phyloP scores from a whole-genome alignment of 2,797 vertebrate genomes.

The Gambusia yucatana region DNA sequence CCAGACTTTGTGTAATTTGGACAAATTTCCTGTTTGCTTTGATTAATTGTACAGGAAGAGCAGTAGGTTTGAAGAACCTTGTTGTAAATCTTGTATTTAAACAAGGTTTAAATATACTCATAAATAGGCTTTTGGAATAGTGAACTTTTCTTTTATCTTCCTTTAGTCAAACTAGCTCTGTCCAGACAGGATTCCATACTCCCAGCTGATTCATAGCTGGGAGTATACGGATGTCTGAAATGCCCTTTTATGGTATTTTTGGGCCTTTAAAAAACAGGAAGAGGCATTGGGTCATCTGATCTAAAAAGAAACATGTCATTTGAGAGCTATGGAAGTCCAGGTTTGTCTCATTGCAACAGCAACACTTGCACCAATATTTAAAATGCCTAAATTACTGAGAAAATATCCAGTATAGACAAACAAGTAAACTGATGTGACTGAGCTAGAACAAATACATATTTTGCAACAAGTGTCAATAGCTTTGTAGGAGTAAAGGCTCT shows the following conservation, averaged over 20 bases:
- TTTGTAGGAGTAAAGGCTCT: too few relatives aligned
- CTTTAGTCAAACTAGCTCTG: slow-evolving; percentile 14
- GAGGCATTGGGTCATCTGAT: slow-evolving; percentile 74
- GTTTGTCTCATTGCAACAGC: slow-evolving; percentile 23
- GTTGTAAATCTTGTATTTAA: not conserved
- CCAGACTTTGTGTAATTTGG: slow-evolving; percentile 13
- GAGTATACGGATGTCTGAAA: slow-evolving; percentile 67
- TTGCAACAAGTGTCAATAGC: not conserved
- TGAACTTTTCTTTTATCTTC: slow-evolving; percentile 14
- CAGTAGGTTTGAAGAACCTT: not conserved
- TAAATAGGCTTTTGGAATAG: slow-evolving; percentile 5
- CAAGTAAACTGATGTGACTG: not conserved
- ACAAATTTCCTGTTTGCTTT: slow-evolving; percentile 10
- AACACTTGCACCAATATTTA: not conserved
- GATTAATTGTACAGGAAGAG: slow-evolving; percentile 15
- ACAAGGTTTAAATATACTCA: not conserved
- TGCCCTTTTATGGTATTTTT: slow-evolving; percentile 84
- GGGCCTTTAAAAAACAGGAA: slow-evolving; percentile 80
- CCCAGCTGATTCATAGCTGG: slow-evolving; percentile 68
- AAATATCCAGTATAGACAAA: not conserved
- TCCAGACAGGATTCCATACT: slow-evolving; percentile 64
- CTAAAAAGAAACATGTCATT: slow-evolving; percentile 64
- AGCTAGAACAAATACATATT: not conserved
- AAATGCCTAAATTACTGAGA: slow-evolving; percentile 19
- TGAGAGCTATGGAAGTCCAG: slow-evolving; percentile 43